Evolutionary conservation across 2,113 vertebrate genomes (phyloP).

Genomic region (Regulus satrapa): DNA sequence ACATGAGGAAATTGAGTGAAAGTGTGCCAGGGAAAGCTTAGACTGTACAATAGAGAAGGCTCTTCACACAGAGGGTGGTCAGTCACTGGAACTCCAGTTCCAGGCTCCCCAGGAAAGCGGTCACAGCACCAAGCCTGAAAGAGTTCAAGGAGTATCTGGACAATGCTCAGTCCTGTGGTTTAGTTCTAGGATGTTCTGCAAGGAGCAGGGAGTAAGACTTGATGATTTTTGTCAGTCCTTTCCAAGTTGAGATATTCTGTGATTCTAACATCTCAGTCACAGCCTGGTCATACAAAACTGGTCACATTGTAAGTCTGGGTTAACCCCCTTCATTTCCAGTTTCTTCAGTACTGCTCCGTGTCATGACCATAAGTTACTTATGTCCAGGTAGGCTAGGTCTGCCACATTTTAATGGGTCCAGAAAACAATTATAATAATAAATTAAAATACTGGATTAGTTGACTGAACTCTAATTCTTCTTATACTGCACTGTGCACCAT

Average conservation of each 20-base stretch:
- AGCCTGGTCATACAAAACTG: not conserved
- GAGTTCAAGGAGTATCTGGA: not conserved
- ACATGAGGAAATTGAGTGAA: not conserved
- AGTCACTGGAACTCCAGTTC: not conserved
- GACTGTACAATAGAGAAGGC: not conserved
- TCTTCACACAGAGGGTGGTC: not conserved
- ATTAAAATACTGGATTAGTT: not conserved
- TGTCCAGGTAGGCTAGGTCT: not conserved
- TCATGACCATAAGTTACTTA: not conserved
- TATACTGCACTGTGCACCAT: not conserved
- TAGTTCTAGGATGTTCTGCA: rapidly evolving
- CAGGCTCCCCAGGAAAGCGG: not conserved
- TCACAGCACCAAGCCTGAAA: not conserved
- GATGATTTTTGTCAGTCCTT: not conserved
- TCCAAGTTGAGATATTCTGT: not conserved
- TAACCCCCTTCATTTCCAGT: not conserved
- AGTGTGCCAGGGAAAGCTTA: not conserved
- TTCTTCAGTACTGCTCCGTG: not conserved
- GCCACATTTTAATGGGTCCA: not conserved
- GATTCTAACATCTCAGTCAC: not conserved
- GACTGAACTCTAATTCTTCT: not conserved
- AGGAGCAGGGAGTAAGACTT: not conserved
- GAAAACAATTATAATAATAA: not conserved
- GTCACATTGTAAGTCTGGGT: not conserved
- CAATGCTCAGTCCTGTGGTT: not conserved